Conservation (phyloP, 2,113 vertebrate species). For the Plectropomus leopardus region DNA sequence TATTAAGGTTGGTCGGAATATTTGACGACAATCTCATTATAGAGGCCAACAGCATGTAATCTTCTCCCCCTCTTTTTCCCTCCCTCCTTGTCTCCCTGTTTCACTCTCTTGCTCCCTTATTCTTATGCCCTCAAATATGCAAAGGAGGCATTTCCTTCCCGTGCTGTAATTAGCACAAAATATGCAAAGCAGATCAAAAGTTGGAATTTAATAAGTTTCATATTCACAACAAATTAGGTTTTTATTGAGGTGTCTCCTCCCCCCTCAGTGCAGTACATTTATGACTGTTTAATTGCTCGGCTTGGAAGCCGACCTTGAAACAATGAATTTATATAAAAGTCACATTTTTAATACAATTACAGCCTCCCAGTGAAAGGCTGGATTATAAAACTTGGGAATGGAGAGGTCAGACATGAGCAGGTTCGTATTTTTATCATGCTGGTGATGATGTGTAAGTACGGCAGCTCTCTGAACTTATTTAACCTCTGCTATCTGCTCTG, state of each 20-base stretch:
- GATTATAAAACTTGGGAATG: slow-evolving; percentile 7
- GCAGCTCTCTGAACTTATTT: slow-evolving; percentile 23
- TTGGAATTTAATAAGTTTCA: slow-evolving; percentile 67
- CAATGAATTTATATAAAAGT: slow-evolving; percentile 26
- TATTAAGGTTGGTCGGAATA: slow-evolving; percentile 52
- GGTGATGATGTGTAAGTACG: slow-evolving; percentile 3
- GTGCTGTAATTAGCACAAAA: slow-evolving; percentile 69
- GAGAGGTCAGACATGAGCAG: slow-evolving; percentile 26
- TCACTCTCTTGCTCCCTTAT: slow-evolving; percentile 44
- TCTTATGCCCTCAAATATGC: slow-evolving; percentile 68
- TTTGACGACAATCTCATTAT: slow-evolving; percentile 70
- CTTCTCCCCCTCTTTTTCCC: slow-evolving; percentile 15
- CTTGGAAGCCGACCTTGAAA: slow-evolving; percentile 66
- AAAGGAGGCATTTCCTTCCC: slow-evolving; percentile 73
- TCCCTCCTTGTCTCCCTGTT: slow-evolving; percentile 47
- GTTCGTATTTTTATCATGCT: not conserved
- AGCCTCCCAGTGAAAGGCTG: not conserved
- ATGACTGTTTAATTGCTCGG: slow-evolving; percentile 44
- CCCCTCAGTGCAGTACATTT: slow-evolving; percentile 9
- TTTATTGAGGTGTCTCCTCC: slow-evolving; percentile 40
- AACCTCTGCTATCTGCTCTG: slow-evolving; percentile 35
- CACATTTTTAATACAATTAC: slow-evolving; percentile 2
- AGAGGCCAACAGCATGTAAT: slow-evolving; percentile 62
- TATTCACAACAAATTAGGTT: slow-evolving; percentile 67
- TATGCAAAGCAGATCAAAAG: slow-evolving; percentile 75